Conservation (phyloP, 2,797 vertebrate species). For the Caiman crocodilus region DNA sequence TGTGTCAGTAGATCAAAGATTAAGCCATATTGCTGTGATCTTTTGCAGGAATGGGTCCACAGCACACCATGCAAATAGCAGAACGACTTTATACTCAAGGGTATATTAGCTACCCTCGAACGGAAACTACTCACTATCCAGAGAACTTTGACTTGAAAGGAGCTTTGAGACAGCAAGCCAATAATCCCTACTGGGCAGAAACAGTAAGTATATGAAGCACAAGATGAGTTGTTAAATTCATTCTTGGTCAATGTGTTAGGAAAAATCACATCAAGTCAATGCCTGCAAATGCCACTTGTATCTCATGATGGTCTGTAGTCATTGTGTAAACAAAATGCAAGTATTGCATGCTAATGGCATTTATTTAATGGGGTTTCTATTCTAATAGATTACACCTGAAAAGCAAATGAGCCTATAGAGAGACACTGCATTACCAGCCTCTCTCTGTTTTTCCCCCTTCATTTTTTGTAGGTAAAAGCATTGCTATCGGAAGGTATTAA, state of each 20-base stretch:
- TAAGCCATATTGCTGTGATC: not conserved
- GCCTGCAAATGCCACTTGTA: not conserved
- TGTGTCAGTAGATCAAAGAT: not conserved
- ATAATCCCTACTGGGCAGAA: conserved; percentile 91
- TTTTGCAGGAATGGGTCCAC: conserved; percentile 92
- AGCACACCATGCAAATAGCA: conserved; percentile 97
- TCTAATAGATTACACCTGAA: not conserved
- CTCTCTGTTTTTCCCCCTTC: not conserved
- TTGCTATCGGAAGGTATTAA: conserved; percentile 92
- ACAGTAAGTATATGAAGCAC: conserved; percentile 82
- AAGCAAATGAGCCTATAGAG: not conserved
- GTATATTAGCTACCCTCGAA: conserved; percentile 99
- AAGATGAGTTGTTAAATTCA: not conserved
- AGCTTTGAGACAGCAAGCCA: conserved; percentile 91
- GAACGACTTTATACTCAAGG: conserved; percentile 97
- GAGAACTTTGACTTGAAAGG: conserved; percentile 97
- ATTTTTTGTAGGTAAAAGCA: conserved; percentile 86
- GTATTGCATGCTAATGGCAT: not conserved
- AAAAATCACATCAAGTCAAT: not conserved
- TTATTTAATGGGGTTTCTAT: not conserved
- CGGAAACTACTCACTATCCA: conserved; percentile 97
- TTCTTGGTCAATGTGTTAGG: not conserved
- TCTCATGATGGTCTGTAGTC: not conserved
- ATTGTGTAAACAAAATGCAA: not conserved
- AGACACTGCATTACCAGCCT: not conserved